Conservation (phyloP, 2,797 vertebrate species). For the Acrossocheilus fasciatus region DNA sequence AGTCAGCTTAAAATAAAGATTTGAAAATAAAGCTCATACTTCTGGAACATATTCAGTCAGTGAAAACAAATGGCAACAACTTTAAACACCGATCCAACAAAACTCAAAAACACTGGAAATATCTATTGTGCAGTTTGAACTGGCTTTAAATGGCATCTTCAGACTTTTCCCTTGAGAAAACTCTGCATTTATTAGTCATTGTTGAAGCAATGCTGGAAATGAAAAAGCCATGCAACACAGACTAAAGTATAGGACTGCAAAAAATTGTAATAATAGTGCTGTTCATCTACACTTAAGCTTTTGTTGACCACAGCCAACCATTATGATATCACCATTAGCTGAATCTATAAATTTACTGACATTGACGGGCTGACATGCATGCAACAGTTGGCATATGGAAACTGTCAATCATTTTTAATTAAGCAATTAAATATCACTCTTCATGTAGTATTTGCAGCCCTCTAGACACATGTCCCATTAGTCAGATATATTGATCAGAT, state of each 20-base stretch:
- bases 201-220: constrained; percentile 15
- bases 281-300: background rate
- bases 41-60: constrained; percentile 9
- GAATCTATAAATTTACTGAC: constrained; percentile 17
- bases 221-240: constrained; percentile 5
- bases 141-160: background rate
- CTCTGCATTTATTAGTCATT: constrained; percentile 32
- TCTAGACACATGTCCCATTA: constrained; percentile 17
- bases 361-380: background rate
- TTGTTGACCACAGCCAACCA: background rate
- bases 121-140: background rate
- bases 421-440: constrained; percentile 23
- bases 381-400: constrained; percentile 20
- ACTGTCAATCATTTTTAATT: constrained; percentile 32
- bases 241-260: background rate
- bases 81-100: background rate
- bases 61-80: constrained; percentile 3
- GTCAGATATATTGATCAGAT: constrained; percentile 34
- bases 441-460: background rate
- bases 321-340: background rate
- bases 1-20: background rate
- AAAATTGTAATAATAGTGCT: background rate
- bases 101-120: background rate
- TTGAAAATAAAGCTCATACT: background rate
- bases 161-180: too few species aligned